These are phyloP conservation scores for Coelopa pilipes DNA, from an alignment of 2,888 invertebrate species.

Conservation along the genomic window DNA sequence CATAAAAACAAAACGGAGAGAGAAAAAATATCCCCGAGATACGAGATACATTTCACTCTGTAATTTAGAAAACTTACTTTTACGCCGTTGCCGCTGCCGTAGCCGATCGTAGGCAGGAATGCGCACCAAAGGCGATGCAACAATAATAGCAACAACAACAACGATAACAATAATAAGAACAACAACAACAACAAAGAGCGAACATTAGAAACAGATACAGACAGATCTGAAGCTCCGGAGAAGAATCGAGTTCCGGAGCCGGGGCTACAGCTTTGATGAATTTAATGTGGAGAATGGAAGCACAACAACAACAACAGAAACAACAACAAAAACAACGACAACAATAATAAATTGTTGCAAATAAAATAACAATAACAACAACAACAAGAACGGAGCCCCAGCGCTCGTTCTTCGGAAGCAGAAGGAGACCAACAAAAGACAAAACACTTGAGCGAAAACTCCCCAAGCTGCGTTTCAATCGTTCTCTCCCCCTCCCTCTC, in stretches of 20 bases:
- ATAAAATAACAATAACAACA: background rate
- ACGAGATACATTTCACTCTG: slow-evolving; percentile 2
- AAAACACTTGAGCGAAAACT: too few species aligned
- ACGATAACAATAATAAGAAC: too few species aligned
- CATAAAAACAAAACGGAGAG: background rate
- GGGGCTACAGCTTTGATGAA: background rate
- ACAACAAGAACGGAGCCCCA: background rate
- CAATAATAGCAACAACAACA: too few species aligned
- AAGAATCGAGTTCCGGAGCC: background rate
- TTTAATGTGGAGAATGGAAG: background rate
- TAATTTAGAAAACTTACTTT: slow-evolving; percentile 7
- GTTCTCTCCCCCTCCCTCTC: background rate
- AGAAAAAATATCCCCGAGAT: background rate
- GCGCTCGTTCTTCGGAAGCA: background rate
- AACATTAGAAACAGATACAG: background rate
- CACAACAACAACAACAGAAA: background rate
- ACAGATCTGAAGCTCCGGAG: background rate
- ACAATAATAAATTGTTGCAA: background rate
- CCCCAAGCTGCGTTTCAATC: background rate
- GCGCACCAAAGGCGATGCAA: background rate
- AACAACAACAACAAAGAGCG: background rate
- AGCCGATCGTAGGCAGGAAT: background rate
- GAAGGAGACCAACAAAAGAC: too few species aligned
- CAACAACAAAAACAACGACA: background rate
- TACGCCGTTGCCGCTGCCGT: background rate